These are phyloP conservation scores for Acanthurus lineatus DNA, from an alignment of 2,797 vertebrate genomes.

Conservation along the genomic window DNA sequence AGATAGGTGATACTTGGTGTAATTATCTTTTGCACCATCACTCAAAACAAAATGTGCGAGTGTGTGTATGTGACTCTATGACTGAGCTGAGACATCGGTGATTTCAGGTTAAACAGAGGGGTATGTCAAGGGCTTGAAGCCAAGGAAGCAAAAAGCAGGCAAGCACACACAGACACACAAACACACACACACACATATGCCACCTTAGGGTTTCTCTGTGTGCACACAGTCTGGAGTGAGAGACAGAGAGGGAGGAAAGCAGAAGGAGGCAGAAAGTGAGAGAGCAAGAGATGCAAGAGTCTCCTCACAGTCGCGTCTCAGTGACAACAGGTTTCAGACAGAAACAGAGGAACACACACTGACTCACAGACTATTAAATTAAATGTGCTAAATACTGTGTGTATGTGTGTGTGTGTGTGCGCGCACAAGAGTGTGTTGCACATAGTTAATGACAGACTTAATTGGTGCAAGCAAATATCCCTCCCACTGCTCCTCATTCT, in stretches of 20 bases:
- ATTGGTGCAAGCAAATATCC: slow-evolving; percentile 73
- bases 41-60: background rate
- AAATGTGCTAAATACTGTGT: slow-evolving; percentile 58
- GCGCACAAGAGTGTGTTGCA: slow-evolving; percentile 22
- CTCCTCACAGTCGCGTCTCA: slow-evolving; percentile 44
- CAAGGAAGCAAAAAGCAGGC: slow-evolving; percentile 18
- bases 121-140: slow-evolving; percentile 39
- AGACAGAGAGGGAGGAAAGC: slow-evolving; percentile 24
- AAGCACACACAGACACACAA: slow-evolving; percentile 1
- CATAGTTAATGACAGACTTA: slow-evolving; percentile 74
- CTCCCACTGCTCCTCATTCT: slow-evolving; percentile 71
- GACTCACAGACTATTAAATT: slow-evolving; percentile 62
- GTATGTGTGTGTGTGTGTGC: slow-evolving; percentile 1
- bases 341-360: slow-evolving; percentile 40
- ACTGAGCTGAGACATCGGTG: slow-evolving; percentile 6
- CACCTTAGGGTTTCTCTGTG: slow-evolving; percentile 27
- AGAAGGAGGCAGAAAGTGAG: slow-evolving; percentile 16
- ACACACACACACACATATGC: slow-evolving; percentile 7
- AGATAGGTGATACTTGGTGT: slow-evolving; percentile 17
- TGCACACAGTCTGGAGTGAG: slow-evolving; percentile 48
- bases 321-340: slow-evolving; percentile 66
- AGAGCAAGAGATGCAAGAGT: slow-evolving; percentile 45
- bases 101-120: slow-evolving; percentile 49
- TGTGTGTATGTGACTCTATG: slow-evolving; percentile 19
- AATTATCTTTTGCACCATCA: slow-evolving; percentile 21